Evolutionary conservation across 1,140 invertebrate genomes (phyloP).

Genomic region (Drosophila lacertosa): DNA sequence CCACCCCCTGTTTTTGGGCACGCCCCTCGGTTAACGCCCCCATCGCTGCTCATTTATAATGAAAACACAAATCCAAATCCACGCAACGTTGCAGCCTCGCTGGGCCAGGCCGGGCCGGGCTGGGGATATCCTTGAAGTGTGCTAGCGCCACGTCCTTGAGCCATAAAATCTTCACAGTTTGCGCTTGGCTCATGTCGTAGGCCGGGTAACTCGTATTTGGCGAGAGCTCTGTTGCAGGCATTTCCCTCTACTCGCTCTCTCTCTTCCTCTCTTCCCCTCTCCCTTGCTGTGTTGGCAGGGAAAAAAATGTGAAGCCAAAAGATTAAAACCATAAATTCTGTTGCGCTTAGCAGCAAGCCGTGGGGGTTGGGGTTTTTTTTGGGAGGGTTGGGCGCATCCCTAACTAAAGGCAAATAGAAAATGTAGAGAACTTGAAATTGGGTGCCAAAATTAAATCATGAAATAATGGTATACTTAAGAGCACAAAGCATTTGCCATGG

Average conservation of each 20-base stretch:
- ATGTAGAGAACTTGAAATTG: constrained; percentile 19
- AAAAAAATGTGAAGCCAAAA: constrained; percentile 68
- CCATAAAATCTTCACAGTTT: constrained; percentile 59
- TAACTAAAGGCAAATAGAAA: constrained; percentile 31
- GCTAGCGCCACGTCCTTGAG: constrained; percentile 69
- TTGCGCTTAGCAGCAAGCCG: constrained; percentile 44
- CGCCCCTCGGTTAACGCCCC: constrained; percentile 56
- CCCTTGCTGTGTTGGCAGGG: constrained; percentile 20
- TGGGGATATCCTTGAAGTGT: constrained; percentile 54
- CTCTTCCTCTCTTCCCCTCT: neutral
- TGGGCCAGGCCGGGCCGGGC: too few relatives aligned
- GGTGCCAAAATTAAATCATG: constrained; percentile 42
- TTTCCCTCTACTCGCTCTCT: constrained; percentile 16
- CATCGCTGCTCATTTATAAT: constrained; percentile 63
- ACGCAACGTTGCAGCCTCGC: constrained; percentile 20
- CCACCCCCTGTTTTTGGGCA: constrained; percentile 7
- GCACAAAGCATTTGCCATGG: neutral
- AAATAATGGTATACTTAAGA: constrained; percentile 33
- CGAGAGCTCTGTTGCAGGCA: constrained; percentile 44
- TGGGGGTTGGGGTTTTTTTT: constrained; percentile 12
- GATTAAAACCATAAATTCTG: constrained; percentile 79
- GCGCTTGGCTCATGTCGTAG: constrained; percentile 39
- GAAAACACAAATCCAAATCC: constrained; percentile 73
- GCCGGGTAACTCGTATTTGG: constrained; percentile 37
- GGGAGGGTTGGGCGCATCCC: constrained; percentile 11